Evolutionary conservation across 2,888 invertebrate species (phyloP), one percentile per base, ranked within the genome.

Genomic region (Lasioglossum marginatum): DNA sequence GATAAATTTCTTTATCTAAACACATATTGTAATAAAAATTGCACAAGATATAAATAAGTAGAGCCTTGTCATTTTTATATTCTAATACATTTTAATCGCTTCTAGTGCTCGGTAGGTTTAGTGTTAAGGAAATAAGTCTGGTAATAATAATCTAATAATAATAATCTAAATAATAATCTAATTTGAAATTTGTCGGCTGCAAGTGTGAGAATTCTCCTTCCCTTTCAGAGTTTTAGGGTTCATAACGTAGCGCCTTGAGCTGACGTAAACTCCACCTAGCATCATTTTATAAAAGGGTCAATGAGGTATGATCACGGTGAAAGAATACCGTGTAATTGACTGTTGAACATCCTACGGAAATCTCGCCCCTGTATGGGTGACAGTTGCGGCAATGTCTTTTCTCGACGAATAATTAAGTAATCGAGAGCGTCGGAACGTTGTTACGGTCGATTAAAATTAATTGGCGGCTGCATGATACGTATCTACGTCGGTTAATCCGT

Each of bases 361-460:
- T 43, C 43, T 48, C n/a, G 16, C n/a, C n/a, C 8, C 16, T 23
- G 31, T 10, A 12, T 1, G n/a, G 4, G 4, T 27, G 71, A 45
- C 23, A 37, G 19, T 5, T 2, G 27, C 23, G 31, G 16, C 31
- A 6, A 40, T 37, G n/a, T n/a, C 16, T 31, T 66, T 52, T 40
- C 48, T 31, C 27, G 60, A 31, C 40, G 57, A 19, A 60, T 74
- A 74, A 66, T 52, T 68, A 74, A 70, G 1, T 23, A 34, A 45
- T 52, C 66, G 27, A 52, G 27, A 52, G 40, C 57, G 45, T 31
- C 37, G 81, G 27, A 37, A 43, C 57, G 43, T 68, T 43, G n/a
- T 77, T 34, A 27, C 48, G 34, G 71, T 23, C 16, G 76, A 79
- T 82, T 82, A 37, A 72, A 82, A 76, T 85, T 79, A 75, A 79